Base-by-base conservation (phyloP, 1,140 invertebrate species). In the Babylonia areolata region DNA sequence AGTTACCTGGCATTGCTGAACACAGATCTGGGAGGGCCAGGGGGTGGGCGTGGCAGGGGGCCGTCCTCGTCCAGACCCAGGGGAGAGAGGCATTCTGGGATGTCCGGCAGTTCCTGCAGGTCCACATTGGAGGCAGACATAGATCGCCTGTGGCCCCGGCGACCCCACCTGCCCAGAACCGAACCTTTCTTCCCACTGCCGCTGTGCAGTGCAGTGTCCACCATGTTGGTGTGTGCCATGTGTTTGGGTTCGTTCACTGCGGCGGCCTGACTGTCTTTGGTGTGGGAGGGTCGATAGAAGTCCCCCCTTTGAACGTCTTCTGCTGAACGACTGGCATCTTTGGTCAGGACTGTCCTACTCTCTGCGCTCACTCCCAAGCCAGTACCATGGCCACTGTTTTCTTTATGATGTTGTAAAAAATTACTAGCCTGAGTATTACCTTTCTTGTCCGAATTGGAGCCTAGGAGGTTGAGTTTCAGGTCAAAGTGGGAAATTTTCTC, bases 1-100 rank as follows among this genome's bases (percentile, higher is more conserved):
- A 1, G 46, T 51, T 88, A 91, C 91, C 91, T 91, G 81, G 91
- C 91, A 85, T 88, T 89, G 78, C 88, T 88, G 20, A 90, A 87
- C 31, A 88, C 86, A 75, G 89, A 89, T 73, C 86, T 91, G 20
- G 91, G 91, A 17, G 85, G 87, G 20, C 91, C 91, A 54, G 89
- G 89, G 20, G 90, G 90, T 31, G 90, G 90, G 71, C 90, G 88
- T n/a, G 90, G 90, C 28, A 89, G 73, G 1, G 81, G 85, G 9
- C 80, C 69, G n/a, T 88, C 86, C 35, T 86, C 86, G 9, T 89
- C 87, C 35, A 88, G 51, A 12, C 88, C 73, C 9, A 90, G 81
- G 6, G 89, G 89, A 31, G 87, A 82, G 35, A 90, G 86, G 46
- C 87, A 85, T n/a, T 84, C 54, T 17, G 81, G 42, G 64, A 82